These are phyloP conservation scores for Myopa testacea DNA, from an alignment of 2,888 invertebrate species.

Conservation along the genomic window DNA sequence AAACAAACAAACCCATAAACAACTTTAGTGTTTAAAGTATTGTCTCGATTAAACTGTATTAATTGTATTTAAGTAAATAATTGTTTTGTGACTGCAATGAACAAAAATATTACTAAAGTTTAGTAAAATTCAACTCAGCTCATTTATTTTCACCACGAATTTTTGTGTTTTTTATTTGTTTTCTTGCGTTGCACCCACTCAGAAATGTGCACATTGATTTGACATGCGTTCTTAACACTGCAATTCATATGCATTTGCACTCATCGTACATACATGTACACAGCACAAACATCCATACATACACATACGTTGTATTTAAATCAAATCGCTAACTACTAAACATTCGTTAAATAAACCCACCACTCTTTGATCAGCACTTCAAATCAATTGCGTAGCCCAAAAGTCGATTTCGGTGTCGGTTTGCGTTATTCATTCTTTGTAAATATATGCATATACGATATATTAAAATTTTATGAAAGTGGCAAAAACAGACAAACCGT, in stretches of 20 bases:
- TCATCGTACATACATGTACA: constrained; percentile 39
- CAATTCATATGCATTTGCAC: constrained; percentile 32
- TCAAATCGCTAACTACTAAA: constrained; percentile 9
- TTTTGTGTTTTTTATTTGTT: constrained; percentile 39
- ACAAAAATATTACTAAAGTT: neutral
- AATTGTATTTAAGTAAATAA: neutral
- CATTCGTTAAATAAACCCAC: neutral
- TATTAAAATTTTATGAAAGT: too few relatives aligned
- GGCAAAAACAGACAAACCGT: too few relatives aligned
- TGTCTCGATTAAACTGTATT: neutral
- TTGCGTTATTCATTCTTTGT: neutral
- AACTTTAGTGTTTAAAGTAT: neutral
- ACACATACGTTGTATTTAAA: neutral
- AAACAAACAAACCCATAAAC: constrained; percentile 4
- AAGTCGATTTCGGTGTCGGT: constrained; percentile 26
- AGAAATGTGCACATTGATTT: constrained; percentile 51
- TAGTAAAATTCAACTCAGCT: constrained; percentile 12
- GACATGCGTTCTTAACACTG: constrained; percentile 45
- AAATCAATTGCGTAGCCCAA: neutral
- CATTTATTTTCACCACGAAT: constrained; percentile 28
- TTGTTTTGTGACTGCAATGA: constrained; percentile 28
- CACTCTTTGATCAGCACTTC: neutral
- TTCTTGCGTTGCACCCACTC: constrained; percentile 38
- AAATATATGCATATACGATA: too few relatives aligned
- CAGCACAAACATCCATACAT: constrained; percentile 9